Percentiles rank a stretch among this genome's conserved stretches.
Evolutionary conservation across 2,888 invertebrate species (phyloP).

Genomic region (Timema podura): DNA sequence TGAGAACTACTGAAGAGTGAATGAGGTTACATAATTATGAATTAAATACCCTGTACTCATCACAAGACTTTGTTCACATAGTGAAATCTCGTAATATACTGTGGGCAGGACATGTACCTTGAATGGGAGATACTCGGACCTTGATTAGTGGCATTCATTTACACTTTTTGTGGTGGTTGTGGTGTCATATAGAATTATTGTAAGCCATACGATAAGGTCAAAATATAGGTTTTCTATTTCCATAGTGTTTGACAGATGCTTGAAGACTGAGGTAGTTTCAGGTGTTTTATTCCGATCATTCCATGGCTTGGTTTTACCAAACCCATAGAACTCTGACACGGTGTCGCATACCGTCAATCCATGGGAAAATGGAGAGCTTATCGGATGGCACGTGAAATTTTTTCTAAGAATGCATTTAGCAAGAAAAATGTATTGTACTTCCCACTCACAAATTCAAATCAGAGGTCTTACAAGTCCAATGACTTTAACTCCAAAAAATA

Average conservation of each 20-base stretch:
- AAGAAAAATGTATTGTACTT: neutral
- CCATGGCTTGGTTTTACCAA: slow-evolving; percentile 1
- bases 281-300: neutral
- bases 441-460: neutral
- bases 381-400: neutral
- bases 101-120: too few relatives aligned
- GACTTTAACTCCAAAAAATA: neutral
- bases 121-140: too few relatives aligned
- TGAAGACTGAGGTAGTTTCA: neutral
- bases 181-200: neutral
- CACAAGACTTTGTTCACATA: too few relatives aligned
- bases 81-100: too few relatives aligned
- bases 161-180: slow-evolving; percentile 3
- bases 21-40: too few relatives aligned
- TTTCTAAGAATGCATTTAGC: neutral
- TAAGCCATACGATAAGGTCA: neutral
- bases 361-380: neutral
- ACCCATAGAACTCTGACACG: neutral
- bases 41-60: too few relatives aligned
- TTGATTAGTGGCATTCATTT: too few relatives aligned
- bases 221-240: neutral
- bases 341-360: slow-evolving; percentile 1
- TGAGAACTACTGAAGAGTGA: too few relatives aligned
- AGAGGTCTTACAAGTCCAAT: slow-evolving; percentile 7
- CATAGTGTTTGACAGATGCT: neutral